Evolutionary conservation across 2,888 invertebrate species (phyloP), one percentile per base, ranked within the genome.

Genomic region (Chorisops tibialis): DNA sequence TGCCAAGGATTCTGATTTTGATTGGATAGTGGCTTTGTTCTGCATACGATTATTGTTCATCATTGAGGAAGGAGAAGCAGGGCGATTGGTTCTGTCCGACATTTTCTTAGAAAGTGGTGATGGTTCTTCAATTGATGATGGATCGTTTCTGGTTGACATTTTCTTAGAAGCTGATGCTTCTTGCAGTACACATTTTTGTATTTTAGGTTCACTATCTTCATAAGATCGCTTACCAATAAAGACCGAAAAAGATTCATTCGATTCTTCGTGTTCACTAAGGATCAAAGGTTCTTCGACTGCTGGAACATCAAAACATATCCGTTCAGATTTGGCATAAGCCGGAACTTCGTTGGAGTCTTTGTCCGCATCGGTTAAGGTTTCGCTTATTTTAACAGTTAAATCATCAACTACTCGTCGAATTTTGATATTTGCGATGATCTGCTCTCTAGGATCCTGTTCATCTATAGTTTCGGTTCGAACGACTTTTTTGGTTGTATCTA

Each of bases 351-450:
- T 4, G 1, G 5, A n/a, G 22, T n/a, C 47, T 37, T 58, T 30
- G 6, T 58, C 37, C 3, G 3, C 47, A 14, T 47, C 37, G 5
- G 21, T 37, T 4, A 58, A 14, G 11, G 45, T 47, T 16, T 58
- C 47, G 7, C n/a, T 35, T 5, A 35, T 21, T 47, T 58, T 18
- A 2, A 45, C 47, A 24, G 35, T 47, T 37, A 16, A 24, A 37
- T 47, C 47, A n/a, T 58, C 37, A 19, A 58, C 19, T 3, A 37
- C n/a, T 19, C 58, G 45, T n/a, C 30, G 43, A 16, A 58, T 47
- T 19, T n/a, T 58, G 4, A 58, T 45, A 21, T 58, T 45, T 4
- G 47, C 30, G 18, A 35, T 19, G 2, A 58, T 14, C 12, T 35
- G 5, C n/a, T 58, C 58, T 7, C 35, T 18, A 4, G 58, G 58